These are phyloP conservation scores for Chrysomallon squamiferum DNA, from an alignment of 1,140 invertebrate species.

Conservation along the genomic window DNA sequence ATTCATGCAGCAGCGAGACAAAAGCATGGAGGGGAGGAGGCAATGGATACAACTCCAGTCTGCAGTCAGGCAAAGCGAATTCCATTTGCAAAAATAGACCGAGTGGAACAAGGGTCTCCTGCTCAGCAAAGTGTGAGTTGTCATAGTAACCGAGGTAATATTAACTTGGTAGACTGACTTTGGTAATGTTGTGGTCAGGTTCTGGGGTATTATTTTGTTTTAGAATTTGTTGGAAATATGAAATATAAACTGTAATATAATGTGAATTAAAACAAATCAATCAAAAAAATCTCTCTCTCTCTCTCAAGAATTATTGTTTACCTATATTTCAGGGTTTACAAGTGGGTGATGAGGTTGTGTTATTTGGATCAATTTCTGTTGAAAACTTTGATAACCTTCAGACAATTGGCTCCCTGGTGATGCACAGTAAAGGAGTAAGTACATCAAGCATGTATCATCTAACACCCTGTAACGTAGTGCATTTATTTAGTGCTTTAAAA, in stretches of 20 bases:
- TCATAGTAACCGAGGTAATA: too few species aligned
- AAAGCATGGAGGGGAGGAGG: background rate
- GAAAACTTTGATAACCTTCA: conserved; percentile 76
- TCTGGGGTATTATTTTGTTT: too few species aligned
- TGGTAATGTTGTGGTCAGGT: too few species aligned
- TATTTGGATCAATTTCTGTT: conserved; percentile 83
- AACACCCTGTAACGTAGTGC: too few species aligned
- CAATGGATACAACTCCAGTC: background rate
- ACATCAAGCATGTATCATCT: too few species aligned
- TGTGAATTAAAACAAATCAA: too few species aligned
- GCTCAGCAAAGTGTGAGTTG: conserved; percentile 78
- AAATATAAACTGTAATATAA: too few species aligned
- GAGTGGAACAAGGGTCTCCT: conserved; percentile 80
- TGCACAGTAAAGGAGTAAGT: conserved; percentile 73
- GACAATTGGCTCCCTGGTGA: conserved; percentile 74
- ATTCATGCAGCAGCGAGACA: conserved; percentile 64
- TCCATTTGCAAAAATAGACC: conserved; percentile 76
- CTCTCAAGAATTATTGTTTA: too few species aligned
- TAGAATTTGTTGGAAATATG: too few species aligned
- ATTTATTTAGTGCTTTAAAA: too few species aligned
- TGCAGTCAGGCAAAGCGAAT: conserved; percentile 1
- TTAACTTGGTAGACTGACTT: too few species aligned
- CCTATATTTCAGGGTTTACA: conserved; percentile 74
- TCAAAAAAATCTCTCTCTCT: too few species aligned
- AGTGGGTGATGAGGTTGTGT: conserved; percentile 76